A percentile compares a stretch with the other conserved stretches of the same genome.
Conservation (phyloP, 1,140 invertebrate species). For the Platyscapa corneri region DNA sequence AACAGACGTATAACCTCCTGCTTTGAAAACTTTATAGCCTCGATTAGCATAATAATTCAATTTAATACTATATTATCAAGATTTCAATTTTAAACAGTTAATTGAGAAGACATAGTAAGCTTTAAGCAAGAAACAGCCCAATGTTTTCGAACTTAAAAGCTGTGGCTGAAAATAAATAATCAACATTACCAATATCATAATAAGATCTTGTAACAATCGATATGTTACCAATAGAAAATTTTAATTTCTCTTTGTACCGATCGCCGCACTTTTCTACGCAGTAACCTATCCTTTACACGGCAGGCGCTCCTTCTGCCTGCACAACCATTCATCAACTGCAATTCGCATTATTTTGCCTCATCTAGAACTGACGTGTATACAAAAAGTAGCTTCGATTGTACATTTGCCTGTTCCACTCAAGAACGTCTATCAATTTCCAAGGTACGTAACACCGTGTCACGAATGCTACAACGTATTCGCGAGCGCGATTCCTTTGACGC, state of each 20-base stretch:
- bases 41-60: not conserved
- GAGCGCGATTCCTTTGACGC: not conserved
- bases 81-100: not conserved
- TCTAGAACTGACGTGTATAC: not conserved
- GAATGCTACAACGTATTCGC: not conserved
- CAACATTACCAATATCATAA: not conserved
- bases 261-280: not conserved
- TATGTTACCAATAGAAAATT: not conserved
- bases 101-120: too few relatives aligned
- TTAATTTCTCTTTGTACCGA: too few relatives aligned
- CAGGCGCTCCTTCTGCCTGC: not conserved
- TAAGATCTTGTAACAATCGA: not conserved
- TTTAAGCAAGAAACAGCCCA: too few relatives aligned
- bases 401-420: not conserved
- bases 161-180: too few relatives aligned
- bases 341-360: not conserved
- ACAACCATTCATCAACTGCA: not conserved
- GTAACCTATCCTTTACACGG: not conserved
- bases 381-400: not conserved
- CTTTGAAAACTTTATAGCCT: not conserved
- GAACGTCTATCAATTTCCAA: not conserved
- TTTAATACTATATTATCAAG: not conserved
- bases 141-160: too few relatives aligned
- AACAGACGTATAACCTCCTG: not conserved
- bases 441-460: not conserved